phyloP scores from a whole-genome alignment of 2,797 vertebrate genomes.

The Coluber constrictor region DNA sequence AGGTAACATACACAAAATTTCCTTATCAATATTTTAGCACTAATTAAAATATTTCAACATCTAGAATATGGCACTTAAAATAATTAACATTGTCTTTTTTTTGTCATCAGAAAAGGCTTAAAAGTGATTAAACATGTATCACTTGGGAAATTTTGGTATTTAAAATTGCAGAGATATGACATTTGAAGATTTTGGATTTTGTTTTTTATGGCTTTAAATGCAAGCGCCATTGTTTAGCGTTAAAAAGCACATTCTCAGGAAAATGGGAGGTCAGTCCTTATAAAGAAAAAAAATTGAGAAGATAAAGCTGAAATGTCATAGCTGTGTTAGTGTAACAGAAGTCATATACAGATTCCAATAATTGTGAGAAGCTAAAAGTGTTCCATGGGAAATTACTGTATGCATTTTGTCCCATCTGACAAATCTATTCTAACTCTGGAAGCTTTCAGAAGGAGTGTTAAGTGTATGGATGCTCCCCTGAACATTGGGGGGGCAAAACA shows the following conservation, averaged over 20 bases:
- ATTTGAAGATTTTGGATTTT: neutral
- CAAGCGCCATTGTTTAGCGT: neutral
- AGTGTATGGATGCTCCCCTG: neutral
- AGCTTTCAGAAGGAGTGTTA: neutral
- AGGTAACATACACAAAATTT: neutral
- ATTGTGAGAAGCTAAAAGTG: neutral
- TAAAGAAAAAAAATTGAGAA: neutral
- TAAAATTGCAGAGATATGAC: conserved; percentile 12
- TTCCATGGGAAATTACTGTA: neutral
- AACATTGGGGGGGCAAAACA: neutral
- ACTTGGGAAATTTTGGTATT: conserved; percentile 21
- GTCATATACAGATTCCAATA: neutral
- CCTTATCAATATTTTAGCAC: conserved; percentile 13
- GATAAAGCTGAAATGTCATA: neutral
- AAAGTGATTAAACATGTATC: neutral
- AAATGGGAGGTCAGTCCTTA: neutral
- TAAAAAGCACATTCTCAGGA: neutral
- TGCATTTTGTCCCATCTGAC: neutral
- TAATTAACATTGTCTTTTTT: conserved; percentile 16
- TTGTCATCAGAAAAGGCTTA: conserved; percentile 16
- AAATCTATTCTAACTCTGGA: neutral
- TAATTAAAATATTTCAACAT: conserved; percentile 28
- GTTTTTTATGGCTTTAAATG: neutral
- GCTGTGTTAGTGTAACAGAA: neutral
- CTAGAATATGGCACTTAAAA: conserved; percentile 19